phyloP scores from a whole-genome alignment of 2,888 invertebrate genomes.

The Callimorpha dominula region DNA sequence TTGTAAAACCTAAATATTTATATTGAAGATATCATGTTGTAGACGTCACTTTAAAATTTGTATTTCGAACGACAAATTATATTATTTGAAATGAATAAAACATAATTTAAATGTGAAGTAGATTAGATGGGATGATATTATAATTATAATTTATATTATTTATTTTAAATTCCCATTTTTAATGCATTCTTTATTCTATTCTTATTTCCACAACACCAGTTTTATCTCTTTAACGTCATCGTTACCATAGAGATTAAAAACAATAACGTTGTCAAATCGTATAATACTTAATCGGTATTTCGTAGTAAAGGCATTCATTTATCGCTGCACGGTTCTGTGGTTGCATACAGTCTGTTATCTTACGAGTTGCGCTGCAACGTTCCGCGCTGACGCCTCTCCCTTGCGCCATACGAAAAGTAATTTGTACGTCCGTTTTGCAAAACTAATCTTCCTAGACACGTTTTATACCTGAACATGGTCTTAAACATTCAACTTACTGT shows the following conservation, averaged over 20 bases:
- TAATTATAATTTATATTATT: too few relatives aligned
- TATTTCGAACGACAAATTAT: background rate
- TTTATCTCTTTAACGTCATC: background rate
- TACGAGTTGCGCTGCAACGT: constrained; percentile 63
- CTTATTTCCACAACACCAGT: background rate
- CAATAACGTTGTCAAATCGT: constrained; percentile 11
- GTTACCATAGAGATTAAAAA: background rate
- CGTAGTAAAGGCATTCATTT: constrained; percentile 44
- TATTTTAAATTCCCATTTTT: too few relatives aligned
- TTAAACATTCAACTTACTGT: constrained; percentile 31
- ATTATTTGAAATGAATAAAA: background rate
- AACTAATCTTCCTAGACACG: constrained; percentile 52
- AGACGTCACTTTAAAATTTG: background rate
- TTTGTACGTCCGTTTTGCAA: constrained; percentile 71
- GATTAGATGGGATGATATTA: too few relatives aligned
- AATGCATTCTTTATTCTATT: background rate
- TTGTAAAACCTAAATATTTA: background rate
- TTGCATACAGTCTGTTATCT: constrained; percentile 68
- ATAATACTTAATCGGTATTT: constrained; percentile 27
- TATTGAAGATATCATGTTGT: background rate
- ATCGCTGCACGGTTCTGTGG: constrained; percentile 63
- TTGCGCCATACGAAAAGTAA: constrained; percentile 72
- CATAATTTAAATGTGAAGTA: too few relatives aligned
- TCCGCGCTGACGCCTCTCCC: constrained; percentile 73
- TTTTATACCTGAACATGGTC: constrained; percentile 33